A percentile compares a stretch with the other conserved stretches of the same genome.
phyloP scores from a whole-genome alignment of 2,113 vertebrate genomes.

The Corythornis madagascariensis region DNA sequence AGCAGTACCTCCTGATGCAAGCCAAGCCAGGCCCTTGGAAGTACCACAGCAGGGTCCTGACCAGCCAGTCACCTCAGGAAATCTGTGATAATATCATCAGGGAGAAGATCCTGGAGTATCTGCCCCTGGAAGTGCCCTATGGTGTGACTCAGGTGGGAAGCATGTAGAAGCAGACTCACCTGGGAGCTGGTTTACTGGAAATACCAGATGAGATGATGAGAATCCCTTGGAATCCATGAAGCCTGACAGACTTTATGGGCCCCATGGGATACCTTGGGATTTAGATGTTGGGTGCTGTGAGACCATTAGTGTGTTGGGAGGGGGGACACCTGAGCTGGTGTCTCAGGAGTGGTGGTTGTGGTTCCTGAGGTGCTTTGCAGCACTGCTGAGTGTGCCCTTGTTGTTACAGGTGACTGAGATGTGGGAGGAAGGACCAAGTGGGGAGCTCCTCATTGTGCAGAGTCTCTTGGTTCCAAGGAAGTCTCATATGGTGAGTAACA shows the following conservation, averaged over 20 bases:
- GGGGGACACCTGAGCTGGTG: fast-evolving
- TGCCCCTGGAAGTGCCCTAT: constrained; percentile 93
- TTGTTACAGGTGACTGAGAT: constrained; percentile 77
- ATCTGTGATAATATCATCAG: constrained; percentile 87
- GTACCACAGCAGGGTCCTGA: constrained; percentile 91
- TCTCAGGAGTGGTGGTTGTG: not conserved
- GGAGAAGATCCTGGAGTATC: constrained; percentile 89
- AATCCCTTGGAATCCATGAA: not conserved
- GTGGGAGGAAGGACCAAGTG: constrained; percentile 85
- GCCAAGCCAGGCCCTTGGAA: constrained; percentile 89
- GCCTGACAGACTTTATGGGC: not conserved
- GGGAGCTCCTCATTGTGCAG: constrained; percentile 84
- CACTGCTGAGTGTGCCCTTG: not conserved
- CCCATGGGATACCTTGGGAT: not conserved
- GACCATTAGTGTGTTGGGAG: not conserved
- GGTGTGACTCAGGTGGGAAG: constrained; percentile 83
- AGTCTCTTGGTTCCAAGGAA: constrained; percentile 85
- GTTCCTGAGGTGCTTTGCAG: not conserved
- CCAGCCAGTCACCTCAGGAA: constrained; percentile 88
- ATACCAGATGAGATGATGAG: fast-evolving
- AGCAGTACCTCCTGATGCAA: constrained; percentile 86
- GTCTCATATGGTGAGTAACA: constrained; percentile 83
- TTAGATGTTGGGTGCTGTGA: fast-evolving
- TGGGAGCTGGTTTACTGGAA: not conserved
- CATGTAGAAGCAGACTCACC: not conserved